Evolutionary conservation across 2,797 vertebrate genomes (phyloP).

Genomic region (Sebastes variabilis): DNA sequence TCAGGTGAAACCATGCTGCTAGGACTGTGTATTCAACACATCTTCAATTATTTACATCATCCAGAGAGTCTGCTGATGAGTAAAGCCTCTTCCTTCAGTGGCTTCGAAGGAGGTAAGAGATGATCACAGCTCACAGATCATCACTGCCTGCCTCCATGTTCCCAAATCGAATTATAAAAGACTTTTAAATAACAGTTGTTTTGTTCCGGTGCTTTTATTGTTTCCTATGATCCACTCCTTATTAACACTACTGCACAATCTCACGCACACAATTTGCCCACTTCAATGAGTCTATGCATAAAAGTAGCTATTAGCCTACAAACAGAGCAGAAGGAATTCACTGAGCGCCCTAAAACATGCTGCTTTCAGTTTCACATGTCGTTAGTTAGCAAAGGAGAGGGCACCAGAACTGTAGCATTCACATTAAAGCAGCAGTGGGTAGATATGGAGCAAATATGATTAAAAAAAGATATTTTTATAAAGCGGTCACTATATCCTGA

Average conservation of each 20-base stretch:
- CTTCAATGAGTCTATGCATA: neutral
- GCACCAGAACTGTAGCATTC: neutral
- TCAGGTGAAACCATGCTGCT: constrained; percentile 1
- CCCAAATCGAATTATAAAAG: too few species aligned
- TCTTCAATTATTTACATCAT: constrained; percentile 66
- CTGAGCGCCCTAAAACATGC: neutral
- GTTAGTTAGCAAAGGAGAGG: neutral
- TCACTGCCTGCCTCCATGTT: neutral
- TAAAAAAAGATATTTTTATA: too few species aligned
- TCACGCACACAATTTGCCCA: neutral
- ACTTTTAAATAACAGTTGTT: neutral
- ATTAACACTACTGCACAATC: neutral
- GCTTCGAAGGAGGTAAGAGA: neutral
- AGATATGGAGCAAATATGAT: too few species aligned
- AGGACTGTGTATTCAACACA: constrained; percentile 27
- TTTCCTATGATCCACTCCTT: neutral
- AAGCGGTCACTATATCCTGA: too few species aligned
- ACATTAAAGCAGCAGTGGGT: neutral
- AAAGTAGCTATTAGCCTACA: neutral
- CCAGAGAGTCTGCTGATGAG: constrained; percentile 5
- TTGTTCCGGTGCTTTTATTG: neutral
- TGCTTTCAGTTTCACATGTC: neutral
- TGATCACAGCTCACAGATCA: neutral
- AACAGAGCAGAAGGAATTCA: constrained; percentile 8
- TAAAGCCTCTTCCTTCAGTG: neutral